phyloP scores from a whole-genome alignment of 2,113 vertebrate species.

The Polypterus bichir region DNA sequence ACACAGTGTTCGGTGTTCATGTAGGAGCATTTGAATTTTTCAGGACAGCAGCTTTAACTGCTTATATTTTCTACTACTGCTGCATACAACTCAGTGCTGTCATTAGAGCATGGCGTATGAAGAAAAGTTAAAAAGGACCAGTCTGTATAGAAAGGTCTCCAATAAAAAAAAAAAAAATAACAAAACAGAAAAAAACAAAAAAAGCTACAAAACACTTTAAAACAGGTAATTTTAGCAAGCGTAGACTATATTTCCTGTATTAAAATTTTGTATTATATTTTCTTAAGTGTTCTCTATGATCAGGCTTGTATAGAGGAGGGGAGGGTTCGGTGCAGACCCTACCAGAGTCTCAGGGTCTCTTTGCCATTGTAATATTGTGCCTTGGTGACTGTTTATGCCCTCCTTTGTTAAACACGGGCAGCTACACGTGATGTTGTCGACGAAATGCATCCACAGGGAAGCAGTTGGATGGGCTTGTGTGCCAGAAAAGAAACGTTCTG shows the following conservation, averaged over 20 bases:
- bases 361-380: slow-evolving; percentile 75
- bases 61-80: slow-evolving; percentile 23
- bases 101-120: slow-evolving; percentile 56
- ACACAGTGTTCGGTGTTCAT: slow-evolving; percentile 33
- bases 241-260: slow-evolving; percentile 81
- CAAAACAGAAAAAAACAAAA: slow-evolving; percentile 20
- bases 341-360: slow-evolving; percentile 64
- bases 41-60: slow-evolving; percentile 18
- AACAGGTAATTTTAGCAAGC: slow-evolving; percentile 56
- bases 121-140: slow-evolving; percentile 46
- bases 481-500: too few relatives aligned
- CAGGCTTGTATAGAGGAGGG: slow-evolving; percentile 55
- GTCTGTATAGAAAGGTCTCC: slow-evolving; percentile 52
- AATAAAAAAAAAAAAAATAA: slow-evolving; percentile 28
- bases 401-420: slow-evolving; percentile 19
- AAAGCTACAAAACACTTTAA: slow-evolving; percentile 53
- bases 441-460: too few relatives aligned
- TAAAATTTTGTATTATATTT: slow-evolving; percentile 97
- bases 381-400: slow-evolving; percentile 59
- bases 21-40: slow-evolving; percentile 25
- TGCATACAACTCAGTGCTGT: slow-evolving; percentile 52
- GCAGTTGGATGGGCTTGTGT: too few relatives aligned
- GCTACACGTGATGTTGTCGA: neutral
- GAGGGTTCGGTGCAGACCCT: slow-evolving; percentile 51
- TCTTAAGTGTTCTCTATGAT: slow-evolving; percentile 74